Percentiles rank a stretch among this genome's conserved stretches.
Evolutionary conservation across 2,888 invertebrate genomes (phyloP).

Genomic region (Therioaphis trifolii): DNA sequence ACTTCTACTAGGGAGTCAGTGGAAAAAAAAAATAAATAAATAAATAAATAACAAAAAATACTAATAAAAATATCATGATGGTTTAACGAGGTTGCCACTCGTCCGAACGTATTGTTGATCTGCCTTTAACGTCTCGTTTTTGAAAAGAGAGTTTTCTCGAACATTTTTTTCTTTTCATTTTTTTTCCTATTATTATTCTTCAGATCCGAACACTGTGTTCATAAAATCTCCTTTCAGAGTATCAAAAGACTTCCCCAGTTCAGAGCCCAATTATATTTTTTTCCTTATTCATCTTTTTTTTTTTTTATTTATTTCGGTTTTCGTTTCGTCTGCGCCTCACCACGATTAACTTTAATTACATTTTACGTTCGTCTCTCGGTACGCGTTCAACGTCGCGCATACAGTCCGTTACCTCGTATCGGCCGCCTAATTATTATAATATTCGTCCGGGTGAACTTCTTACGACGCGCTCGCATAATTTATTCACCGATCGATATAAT

Average conservation of each 20-base stretch:
- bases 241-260: slow-evolving; percentile 1
- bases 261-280: slow-evolving; percentile 6
- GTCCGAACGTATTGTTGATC: slow-evolving; percentile 13
- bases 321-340: not conserved
- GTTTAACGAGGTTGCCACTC: slow-evolving; percentile 33
- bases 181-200: no score
- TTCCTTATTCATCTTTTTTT: not conserved
- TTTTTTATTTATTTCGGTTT: no score
- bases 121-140: slow-evolving; percentile 26
- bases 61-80: not conserved
- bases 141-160: slow-evolving; percentile 24
- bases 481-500: no score
- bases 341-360: not conserved
- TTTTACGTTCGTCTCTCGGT: no score
- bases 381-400: no score
- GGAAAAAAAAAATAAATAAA: no score
- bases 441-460: no score
- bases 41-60: not conserved
- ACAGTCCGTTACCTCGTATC: no score
- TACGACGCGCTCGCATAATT: no score
- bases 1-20: not conserved
- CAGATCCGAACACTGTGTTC: not conserved
- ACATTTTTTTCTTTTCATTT: slow-evolving; percentile 13
- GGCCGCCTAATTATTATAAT: no score
- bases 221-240: slow-evolving; percentile 1